Conservation (phyloP, 2,888 invertebrate genomes). For the Cantharis flavilabris region DNA sequence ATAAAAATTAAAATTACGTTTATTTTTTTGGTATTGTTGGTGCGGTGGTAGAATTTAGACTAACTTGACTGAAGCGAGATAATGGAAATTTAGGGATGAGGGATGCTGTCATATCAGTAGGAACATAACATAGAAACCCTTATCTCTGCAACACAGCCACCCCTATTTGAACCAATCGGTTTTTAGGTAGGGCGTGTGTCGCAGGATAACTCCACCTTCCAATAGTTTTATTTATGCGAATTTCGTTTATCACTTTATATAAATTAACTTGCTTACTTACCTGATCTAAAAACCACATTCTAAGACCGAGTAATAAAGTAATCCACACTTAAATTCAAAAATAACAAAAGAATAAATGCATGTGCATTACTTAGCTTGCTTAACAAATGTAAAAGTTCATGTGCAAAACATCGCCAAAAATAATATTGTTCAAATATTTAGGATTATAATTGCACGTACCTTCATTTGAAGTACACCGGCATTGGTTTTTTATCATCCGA, state of each 20-base stretch:
- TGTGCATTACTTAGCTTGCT: not conserved
- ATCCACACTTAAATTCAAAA: not conserved
- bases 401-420: not conserved
- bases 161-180: conserved; percentile 31
- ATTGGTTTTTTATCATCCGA: not conserved
- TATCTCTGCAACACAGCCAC: conserved; percentile 37
- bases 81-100: conserved; percentile 11
- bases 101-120: conserved; percentile 30
- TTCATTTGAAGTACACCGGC: not conserved
- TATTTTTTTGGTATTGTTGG: not conserved
- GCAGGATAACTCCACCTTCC: conserved; percentile 20
- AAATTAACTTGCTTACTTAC: not conserved
- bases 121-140: conserved; percentile 26
- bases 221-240: not conserved
- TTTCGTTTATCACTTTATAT: not conserved
- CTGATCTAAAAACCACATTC: not conserved
- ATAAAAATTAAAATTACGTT: not conserved
- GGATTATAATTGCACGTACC: not conserved
- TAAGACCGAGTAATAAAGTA: not conserved
- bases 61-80: not conserved
- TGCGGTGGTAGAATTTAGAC: not conserved
- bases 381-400: not conserved
- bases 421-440: not conserved
- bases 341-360: not conserved
- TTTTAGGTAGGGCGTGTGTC: conserved; percentile 26